Evolutionary conservation across 2,888 invertebrate species (phyloP).

Genomic region (Cotesia congregata): DNA sequence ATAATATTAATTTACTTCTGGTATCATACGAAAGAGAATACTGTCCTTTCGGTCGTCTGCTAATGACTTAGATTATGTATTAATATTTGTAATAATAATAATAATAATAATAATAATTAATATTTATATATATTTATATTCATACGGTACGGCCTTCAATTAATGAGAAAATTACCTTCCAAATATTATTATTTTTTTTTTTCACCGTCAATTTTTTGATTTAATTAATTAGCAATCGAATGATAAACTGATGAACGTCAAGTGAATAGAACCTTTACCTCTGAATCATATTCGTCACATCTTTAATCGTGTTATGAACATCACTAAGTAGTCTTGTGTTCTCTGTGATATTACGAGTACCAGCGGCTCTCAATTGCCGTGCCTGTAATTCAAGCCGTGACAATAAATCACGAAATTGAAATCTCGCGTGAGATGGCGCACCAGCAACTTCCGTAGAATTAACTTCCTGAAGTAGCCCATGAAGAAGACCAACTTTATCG

Average conservation of each 20-base stretch:
- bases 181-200: conserved; percentile 29
- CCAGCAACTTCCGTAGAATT: conserved; percentile 85
- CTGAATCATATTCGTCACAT: conserved; percentile 82
- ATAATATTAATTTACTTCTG: conserved; percentile 10
- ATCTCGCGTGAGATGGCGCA: conserved; percentile 88
- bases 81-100: conserved; percentile 45
- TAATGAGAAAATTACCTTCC: conserved; percentile 42
- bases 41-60: conserved; percentile 37
- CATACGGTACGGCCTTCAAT: conserved; percentile 28
- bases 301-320: conserved; percentile 80
- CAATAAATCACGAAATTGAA: conserved; percentile 85
- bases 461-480: conserved; percentile 79
- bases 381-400: conserved; percentile 80
- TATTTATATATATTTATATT: conserved; percentile 26
- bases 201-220: conserved; percentile 18
- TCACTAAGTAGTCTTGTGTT: conserved; percentile 79
- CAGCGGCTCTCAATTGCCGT: conserved; percentile 78
- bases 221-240: neutral
- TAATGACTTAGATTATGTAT: conserved; percentile 57
- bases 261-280: conserved; percentile 69
- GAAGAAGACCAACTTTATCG: conserved; percentile 85
- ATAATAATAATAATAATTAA: conserved; percentile 36
- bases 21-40: conserved; percentile 4
- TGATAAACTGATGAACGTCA: neutral
- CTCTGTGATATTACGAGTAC: conserved; percentile 79